phyloP scores from a whole-genome alignment of 2,888 invertebrate genomes.

The Drosophila meridionalis region DNA sequence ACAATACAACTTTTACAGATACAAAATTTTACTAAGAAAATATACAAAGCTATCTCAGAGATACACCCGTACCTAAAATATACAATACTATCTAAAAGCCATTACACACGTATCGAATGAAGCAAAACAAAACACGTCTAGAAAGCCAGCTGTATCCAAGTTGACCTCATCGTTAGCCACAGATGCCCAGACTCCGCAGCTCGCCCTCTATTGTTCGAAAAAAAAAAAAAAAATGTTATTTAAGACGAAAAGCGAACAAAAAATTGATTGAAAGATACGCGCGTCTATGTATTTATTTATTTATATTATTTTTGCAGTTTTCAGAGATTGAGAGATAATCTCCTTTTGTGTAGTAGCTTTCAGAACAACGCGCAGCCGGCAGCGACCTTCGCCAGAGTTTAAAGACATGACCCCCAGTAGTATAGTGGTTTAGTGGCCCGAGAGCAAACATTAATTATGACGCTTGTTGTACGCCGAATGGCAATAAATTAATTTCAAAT shows the following conservation, averaged over 20 bases:
- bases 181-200: constrained; percentile 21
- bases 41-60: background rate
- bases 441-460: constrained; percentile 56
- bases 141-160: constrained; percentile 6
- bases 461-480: constrained; percentile 47
- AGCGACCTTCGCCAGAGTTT: constrained; percentile 44
- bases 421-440: constrained; percentile 6
- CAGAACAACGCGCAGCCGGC: constrained; percentile 24
- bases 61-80: constrained; percentile 6
- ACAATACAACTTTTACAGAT: background rate
- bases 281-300: constrained; percentile 36
- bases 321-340: constrained; percentile 63
- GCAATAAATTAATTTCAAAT: constrained; percentile 59
- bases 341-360: constrained; percentile 48
- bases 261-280: constrained; percentile 59
- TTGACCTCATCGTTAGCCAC: constrained; percentile 50
- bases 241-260: constrained; percentile 28
- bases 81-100: constrained; percentile 45
- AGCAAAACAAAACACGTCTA: background rate
- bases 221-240: constrained; percentile 24
- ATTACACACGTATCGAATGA: constrained; percentile 37
- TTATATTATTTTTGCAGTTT: constrained; percentile 39
- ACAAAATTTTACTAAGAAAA: background rate
- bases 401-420: constrained; percentile 15
- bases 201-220: constrained; percentile 39